Evolutionary conservation across 1,140 invertebrate genomes (phyloP).

Genomic region (Anthonomus grandis): DNA sequence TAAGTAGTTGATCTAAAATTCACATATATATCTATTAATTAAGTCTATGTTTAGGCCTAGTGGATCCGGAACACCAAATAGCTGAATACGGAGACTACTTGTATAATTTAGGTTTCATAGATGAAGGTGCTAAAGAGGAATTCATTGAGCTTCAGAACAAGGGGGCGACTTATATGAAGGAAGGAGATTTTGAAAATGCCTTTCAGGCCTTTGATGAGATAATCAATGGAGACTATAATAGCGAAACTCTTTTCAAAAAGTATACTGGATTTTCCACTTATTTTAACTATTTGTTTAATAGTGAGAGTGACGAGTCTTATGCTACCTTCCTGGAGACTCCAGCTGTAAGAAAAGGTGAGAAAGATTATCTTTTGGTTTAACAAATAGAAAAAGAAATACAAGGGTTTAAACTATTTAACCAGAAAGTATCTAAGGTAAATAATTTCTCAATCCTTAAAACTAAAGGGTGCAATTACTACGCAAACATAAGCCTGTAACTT

Average conservation of each 20-base stretch:
- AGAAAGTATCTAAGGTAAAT: no score
- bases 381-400: no score
- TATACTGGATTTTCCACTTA: conserved; percentile 45
- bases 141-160: conserved; percentile 50
- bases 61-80: conserved; percentile 66
- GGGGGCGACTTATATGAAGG: conserved; percentile 1
- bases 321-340: neutral
- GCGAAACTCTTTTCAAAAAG: no score
- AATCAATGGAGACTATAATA: no score
- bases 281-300: conserved; percentile 4
- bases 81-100: conserved; percentile 61
- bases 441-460: no score
- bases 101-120: conserved; percentile 71
- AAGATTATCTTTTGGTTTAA: no score
- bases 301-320: neutral
- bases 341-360: conserved; percentile 6
- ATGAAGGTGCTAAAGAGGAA: conserved; percentile 55
- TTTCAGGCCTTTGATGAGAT: conserved; percentile 59
- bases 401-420: no score
- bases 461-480: no score
- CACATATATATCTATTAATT: no score
- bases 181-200: conserved; percentile 15
- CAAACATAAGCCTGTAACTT: no score
- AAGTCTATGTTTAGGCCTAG: no score
- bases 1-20: no score